Conservation (phyloP, 2,113 vertebrate genomes). For the Aegithalos caudatus region DNA sequence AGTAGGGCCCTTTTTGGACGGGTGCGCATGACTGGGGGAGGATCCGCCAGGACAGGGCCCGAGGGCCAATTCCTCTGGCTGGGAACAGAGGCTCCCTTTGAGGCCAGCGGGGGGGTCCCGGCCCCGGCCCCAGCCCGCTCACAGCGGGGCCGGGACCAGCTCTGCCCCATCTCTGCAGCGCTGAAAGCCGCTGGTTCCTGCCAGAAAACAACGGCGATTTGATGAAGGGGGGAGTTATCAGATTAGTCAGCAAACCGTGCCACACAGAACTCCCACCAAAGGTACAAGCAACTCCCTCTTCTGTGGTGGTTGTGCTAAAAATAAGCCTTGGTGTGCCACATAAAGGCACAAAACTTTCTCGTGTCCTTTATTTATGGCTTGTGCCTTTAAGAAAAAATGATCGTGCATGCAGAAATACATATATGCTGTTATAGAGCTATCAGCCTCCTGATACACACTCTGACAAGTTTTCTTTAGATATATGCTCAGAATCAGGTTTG, state of each 20-base stretch:
- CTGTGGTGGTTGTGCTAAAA: background rate
- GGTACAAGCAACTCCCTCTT: constrained; percentile 13
- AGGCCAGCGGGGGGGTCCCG: constrained; percentile 77
- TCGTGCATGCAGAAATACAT: background rate
- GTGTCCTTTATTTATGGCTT: background rate
- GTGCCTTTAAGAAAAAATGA: background rate
- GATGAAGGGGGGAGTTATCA: background rate
- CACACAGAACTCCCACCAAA: background rate
- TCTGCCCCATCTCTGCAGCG: background rate
- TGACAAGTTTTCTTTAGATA: background rate
- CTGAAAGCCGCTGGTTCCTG: background rate
- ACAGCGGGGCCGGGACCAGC: background rate
- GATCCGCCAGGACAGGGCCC: constrained; percentile 84
- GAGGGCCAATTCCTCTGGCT: constrained; percentile 81
- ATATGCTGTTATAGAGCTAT: background rate
- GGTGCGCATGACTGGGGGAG: constrained; percentile 80
- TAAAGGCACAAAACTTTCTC: background rate
- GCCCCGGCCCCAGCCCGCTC: constrained; percentile 25
- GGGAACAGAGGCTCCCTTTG: constrained; percentile 92
- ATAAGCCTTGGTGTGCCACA: background rate
- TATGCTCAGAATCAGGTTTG: background rate
- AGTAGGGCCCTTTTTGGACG: constrained; percentile 79
- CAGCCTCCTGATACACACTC: background rate
- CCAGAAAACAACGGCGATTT: constrained; percentile 34
- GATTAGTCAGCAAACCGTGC: constrained; percentile 16